Percentiles rank a stretch among this genome's conserved stretches.
Evolutionary conservation across 2,797 vertebrate species (phyloP).

Genomic region (Hippocampus kuda): DNA sequence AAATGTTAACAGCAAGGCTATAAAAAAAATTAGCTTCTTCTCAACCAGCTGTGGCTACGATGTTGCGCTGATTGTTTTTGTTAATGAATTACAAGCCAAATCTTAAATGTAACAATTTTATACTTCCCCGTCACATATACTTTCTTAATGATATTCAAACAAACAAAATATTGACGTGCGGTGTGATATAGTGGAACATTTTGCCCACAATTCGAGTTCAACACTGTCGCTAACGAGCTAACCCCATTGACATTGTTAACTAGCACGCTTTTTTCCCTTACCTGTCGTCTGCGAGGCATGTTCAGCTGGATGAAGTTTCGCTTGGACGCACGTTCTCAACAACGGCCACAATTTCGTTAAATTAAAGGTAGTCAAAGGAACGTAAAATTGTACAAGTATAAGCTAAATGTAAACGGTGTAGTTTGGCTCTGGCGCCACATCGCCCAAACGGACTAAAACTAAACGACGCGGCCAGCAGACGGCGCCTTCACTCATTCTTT

Average conservation of each 20-base stretch:
- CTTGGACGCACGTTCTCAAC: background rate
- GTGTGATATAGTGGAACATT: slow-evolving; percentile 11
- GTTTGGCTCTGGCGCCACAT: background rate
- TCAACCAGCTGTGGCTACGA: background rate
- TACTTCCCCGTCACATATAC: background rate
- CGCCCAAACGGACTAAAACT: background rate
- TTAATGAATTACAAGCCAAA: background rate
- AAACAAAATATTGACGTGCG: background rate
- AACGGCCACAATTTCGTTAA: background rate
- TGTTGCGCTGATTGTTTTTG: background rate
- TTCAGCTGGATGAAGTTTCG: slow-evolving; percentile 5
- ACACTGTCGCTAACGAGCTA: slow-evolving; percentile 28
- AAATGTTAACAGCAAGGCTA: background rate
- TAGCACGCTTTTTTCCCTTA: slow-evolving; percentile 34
- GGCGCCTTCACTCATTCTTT: background rate
- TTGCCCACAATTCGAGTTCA: slow-evolving; percentile 5
- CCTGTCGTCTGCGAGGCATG: slow-evolving; percentile 65
- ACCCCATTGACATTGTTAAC: slow-evolving; percentile 23
- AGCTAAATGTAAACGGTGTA: background rate
- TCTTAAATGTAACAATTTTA: background rate
- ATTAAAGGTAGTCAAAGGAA: background rate
- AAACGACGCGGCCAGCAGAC: background rate
- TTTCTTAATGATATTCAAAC: background rate
- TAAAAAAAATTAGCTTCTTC: background rate
- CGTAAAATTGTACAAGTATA: background rate